Evolutionary conservation across 2,113 vertebrate species (phyloP).

Genomic region (Paradisaea rubra): DNA sequence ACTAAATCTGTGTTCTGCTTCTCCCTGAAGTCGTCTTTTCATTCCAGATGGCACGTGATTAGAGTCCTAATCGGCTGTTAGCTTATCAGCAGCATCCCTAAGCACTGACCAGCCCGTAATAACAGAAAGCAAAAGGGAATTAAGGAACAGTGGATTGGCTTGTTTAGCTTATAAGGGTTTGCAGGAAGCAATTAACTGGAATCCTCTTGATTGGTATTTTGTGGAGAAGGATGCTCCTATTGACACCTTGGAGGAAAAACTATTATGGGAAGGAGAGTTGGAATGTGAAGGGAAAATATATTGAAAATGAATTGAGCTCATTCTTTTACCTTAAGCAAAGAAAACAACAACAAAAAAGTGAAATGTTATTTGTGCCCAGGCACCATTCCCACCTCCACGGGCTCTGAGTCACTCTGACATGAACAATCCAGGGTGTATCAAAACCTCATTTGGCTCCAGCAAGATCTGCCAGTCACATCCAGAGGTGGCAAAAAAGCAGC

Average conservation of each 20-base stretch:
- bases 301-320: not conserved
- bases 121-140: not conserved
- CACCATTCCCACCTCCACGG: not conserved
- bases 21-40: not conserved
- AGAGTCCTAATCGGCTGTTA: not conserved
- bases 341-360: not conserved
- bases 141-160: not conserved
- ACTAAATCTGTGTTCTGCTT: not conserved
- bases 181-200: not conserved
- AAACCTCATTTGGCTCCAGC: not conserved
- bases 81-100: not conserved
- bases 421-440: not conserved
- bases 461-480: not conserved
- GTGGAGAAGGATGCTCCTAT: not conserved
- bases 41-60: not conserved
- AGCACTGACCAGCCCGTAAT: not conserved
- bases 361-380: not conserved
- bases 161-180: not conserved
- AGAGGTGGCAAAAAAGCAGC: not conserved
- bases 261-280: not conserved
- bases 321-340: not conserved
- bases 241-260: not conserved
- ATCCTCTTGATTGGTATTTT: not conserved
- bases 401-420: not conserved
- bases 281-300: not conserved